Evolutionary conservation across 2,113 vertebrate genomes (phyloP).

Genomic region (Gymnobelideus leadbeateri): DNA sequence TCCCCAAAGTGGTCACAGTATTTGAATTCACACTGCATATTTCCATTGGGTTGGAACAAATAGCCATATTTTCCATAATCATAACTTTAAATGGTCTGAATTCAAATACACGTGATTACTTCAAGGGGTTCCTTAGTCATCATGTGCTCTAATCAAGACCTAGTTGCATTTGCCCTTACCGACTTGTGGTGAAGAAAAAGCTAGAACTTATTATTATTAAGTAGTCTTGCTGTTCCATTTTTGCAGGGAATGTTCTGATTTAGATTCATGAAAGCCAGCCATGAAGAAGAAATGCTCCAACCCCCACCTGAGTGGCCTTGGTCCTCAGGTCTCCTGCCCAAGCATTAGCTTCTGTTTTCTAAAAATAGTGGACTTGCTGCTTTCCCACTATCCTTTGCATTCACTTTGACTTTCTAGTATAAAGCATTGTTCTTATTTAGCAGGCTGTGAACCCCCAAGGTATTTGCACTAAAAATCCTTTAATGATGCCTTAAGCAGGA

Average conservation of each 20-base stretch:
- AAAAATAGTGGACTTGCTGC: not conserved
- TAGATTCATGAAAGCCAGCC: not conserved
- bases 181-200: not conserved
- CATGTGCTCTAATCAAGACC: not conserved
- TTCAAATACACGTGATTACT: not conserved
- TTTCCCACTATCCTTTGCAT: not conserved
- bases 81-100: not conserved
- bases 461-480: not conserved
- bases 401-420: not conserved
- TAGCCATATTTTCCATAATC: not conserved
- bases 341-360: not conserved
- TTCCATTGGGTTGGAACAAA: not conserved
- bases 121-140: not conserved
- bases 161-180: not conserved
- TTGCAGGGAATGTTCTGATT: not conserved
- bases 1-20: not conserved
- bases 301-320: not conserved
- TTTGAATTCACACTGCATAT: not conserved
- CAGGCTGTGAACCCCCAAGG: not conserved
- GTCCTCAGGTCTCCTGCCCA: not conserved
- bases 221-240: not conserved
- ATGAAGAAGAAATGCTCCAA: not conserved
- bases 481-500: not conserved
- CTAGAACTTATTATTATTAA: not conserved
- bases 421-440: not conserved